Evolutionary conservation across 2,888 invertebrate genomes (phyloP), one percentile per base, ranked within the genome.

Genomic region (Dryocosmus kuriphilus): DNA sequence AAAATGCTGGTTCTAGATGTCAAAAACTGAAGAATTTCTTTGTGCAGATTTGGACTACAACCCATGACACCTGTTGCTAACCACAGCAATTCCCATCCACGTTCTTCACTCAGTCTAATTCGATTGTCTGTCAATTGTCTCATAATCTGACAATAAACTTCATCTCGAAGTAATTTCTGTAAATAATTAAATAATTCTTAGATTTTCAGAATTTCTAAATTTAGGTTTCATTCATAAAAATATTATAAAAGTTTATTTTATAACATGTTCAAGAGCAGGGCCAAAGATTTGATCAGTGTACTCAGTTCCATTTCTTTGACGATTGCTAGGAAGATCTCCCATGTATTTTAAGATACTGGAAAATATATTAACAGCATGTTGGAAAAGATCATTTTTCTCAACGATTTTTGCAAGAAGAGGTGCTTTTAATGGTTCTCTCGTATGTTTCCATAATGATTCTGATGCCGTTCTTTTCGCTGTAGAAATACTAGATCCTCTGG

Each of bases 21-120:
- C 46, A 98, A 92, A 88, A 98, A 97, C 82, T 95, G 94, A 0
- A 94, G 94, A 14, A 97, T 90, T 90, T 97, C 97, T 87, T 95
- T 96, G 83, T 96, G 92, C 1, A 98, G 93, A 7, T 93, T 92
- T 84, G 95, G 94, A 82, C 96, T 96, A 84, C 97, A 97, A 14
- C 95, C 93, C 92, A 97, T 97, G 65, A 97, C 93, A 0, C 98
- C 98, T 0, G 97, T 97, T 6, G 95, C 94, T 78, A 99, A 92
- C 96, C 98, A 98, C 94, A 99, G 94, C 80, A 98, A 92, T 90
- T 99, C 98, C 98, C 98, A 99, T 0, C 98, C 98, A 78, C 97
- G 93, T 90, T 98, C 97, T 91, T 98, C 98, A 89, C 98, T 98
- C 74, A 95, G 92, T 75, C 94, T 94, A 89, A 96, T 96, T 82